Conservation (phyloP, 1,140 invertebrate genomes). For the Eriosoma lanigerum region DNA sequence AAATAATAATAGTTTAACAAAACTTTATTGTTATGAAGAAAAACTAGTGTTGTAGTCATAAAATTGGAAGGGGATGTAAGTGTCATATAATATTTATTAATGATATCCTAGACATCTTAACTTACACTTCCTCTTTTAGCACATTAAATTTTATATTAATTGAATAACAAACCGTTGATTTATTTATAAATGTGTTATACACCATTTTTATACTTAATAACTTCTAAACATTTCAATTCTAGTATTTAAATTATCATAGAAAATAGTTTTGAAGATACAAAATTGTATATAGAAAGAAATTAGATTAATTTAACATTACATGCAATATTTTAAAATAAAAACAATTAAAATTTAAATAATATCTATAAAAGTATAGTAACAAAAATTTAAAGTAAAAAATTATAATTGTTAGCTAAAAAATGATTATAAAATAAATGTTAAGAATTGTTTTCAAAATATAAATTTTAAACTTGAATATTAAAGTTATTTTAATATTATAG, state of each 20-base stretch:
- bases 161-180: background rate
- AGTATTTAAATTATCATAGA: conserved; percentile 54
- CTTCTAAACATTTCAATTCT: conserved; percentile 57
- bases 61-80: too few species aligned
- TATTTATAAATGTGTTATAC: background rate
- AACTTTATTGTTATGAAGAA: too few species aligned
- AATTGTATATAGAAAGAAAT: background rate
- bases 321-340: background rate
- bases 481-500: background rate
- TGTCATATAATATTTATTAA: too few species aligned
- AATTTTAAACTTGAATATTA: background rate
- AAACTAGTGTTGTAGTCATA: too few species aligned
- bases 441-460: background rate
- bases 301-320: background rate
- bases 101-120: too few species aligned
- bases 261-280: conserved; percentile 35
- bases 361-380: background rate
- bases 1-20: too few species aligned
- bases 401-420: background rate
- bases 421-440: background rate
- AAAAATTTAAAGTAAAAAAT: background rate
- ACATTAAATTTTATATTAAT: too few species aligned
- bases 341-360: background rate
- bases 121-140: too few species aligned
- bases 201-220: conserved; percentile 55